Percentiles rank a stretch among this genome's conserved stretches.
Evolutionary conservation across 2,888 invertebrate species (phyloP).

Genomic region (Drosophila peninsularis): DNA sequence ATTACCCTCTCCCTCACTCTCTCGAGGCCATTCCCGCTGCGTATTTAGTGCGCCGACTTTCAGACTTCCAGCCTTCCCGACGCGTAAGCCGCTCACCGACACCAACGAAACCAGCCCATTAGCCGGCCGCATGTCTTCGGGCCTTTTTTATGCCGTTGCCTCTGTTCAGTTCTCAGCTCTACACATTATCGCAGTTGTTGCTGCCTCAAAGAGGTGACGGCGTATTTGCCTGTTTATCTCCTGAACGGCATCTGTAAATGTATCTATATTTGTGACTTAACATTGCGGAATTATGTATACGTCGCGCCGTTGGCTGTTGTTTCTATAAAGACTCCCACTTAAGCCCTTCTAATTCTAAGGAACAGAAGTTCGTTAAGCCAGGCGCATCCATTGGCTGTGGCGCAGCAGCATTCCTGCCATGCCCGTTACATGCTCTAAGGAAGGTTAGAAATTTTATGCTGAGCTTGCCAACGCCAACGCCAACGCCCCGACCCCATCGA

Average conservation of each 20-base stretch:
- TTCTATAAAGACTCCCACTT: constrained; percentile 24
- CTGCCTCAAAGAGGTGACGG: not conserved
- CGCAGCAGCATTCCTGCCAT: constrained; percentile 16
- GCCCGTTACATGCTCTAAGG: constrained; percentile 37
- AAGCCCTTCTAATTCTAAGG: constrained; percentile 65
- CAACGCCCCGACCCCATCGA: constrained; percentile 17
- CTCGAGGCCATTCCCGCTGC: constrained; percentile 78
- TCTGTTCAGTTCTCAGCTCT: constrained; percentile 8
- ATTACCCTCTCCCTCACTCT: constrained; percentile 4
- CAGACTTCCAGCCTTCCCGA: constrained; percentile 47
- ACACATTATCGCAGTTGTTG: constrained; percentile 13
- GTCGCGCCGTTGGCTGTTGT: constrained; percentile 33
- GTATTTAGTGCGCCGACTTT: constrained; percentile 74
- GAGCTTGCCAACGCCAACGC: constrained; percentile 36
- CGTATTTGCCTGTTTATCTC: not conserved
- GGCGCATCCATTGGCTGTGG: constrained; percentile 4
- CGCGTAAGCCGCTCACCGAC: constrained; percentile 54
- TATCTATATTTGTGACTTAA: constrained; percentile 41
- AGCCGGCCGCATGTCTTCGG: constrained; percentile 19
- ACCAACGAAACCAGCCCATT: constrained; percentile 34
- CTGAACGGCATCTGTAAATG: constrained; percentile 16
- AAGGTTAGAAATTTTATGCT: constrained; percentile 76
- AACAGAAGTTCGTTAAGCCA: constrained; percentile 48
- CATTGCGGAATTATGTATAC: constrained; percentile 53
- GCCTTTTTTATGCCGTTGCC: constrained; percentile 18